Conservation (phyloP, 2,113 vertebrate species). For the Oncorhynchus gorbuscha region DNA sequence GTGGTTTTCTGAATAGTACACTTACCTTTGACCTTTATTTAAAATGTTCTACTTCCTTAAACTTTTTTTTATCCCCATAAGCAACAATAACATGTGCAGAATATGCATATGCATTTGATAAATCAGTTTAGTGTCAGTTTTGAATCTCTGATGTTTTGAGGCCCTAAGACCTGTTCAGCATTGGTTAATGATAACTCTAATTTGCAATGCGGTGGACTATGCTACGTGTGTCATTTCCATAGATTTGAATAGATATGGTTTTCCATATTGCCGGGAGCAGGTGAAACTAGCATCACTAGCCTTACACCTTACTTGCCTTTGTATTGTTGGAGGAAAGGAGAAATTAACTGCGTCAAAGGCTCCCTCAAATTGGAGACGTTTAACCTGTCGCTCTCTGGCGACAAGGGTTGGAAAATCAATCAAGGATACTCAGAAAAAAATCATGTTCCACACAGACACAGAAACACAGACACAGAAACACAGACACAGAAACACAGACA, state of each 20-base stretch:
- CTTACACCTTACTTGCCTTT: background rate
- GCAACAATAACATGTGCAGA: background rate
- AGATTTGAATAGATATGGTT: slow-evolving; percentile 51
- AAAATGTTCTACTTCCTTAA: background rate
- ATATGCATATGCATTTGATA: background rate
- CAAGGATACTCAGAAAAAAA: background rate
- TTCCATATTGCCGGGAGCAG: slow-evolving; percentile 43
- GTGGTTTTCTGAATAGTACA: background rate
- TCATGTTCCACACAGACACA: background rate
- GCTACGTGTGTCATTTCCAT: slow-evolving; percentile 43
- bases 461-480: background rate
- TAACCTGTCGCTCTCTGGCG: background rate
- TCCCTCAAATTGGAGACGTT: background rate
- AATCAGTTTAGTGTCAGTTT: background rate
- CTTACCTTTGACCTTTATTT: background rate
- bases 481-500: background rate
- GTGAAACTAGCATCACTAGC: slow-evolving; percentile 33
- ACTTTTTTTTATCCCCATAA: background rate
- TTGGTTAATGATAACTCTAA: slow-evolving; percentile 7
- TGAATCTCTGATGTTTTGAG: background rate
- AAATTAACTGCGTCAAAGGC: background rate
- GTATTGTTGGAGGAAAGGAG: background rate
- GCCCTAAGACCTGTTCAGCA: background rate
- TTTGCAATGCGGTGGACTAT: slow-evolving; percentile 2
- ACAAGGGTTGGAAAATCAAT: background rate